phyloP scores from a whole-genome alignment of 2,113 vertebrate species.

The Daboia siamensis region DNA sequence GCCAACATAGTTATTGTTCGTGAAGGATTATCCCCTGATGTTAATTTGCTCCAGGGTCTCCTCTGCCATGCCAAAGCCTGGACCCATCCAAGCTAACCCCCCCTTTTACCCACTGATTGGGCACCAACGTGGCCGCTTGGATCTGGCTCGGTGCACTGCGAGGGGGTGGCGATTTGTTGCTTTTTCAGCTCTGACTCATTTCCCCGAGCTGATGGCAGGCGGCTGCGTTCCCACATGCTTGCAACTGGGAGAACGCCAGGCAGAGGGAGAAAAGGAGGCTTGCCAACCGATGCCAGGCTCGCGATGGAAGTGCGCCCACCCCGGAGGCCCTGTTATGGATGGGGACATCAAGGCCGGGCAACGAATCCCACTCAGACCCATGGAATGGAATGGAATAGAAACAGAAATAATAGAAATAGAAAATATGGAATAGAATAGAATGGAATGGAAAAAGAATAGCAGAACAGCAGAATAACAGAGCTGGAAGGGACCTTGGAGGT shows the following conservation, averaged over 20 bases:
- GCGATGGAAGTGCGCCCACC: no score
- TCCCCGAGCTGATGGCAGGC: neutral
- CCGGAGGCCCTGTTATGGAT: neutral
- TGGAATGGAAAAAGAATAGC: no score
- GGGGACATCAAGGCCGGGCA: neutral
- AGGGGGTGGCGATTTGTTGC: slow-evolving; percentile 26
- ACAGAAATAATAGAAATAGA: no score
- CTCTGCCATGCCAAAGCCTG: neutral
- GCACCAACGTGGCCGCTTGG: rapidly evolving
- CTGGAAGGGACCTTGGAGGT: no score
- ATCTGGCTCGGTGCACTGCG: neutral
- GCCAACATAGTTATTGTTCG: no score
- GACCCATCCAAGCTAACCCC: neutral
- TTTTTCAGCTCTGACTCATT: slow-evolving; percentile 17
- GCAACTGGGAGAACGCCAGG: slow-evolving; percentile 2
- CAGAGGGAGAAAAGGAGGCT: neutral
- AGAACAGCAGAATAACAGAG: no score
- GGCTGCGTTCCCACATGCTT: neutral
- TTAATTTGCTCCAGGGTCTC: neutral
- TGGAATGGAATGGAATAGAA: no score
- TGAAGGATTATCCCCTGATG: rapidly evolving
- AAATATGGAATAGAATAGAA: no score
- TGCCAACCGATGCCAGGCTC: neutral
- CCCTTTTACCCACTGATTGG: neutral
- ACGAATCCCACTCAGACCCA: no score